Evolutionary conservation across 2,888 invertebrate species (phyloP), one percentile per base, ranked within the genome.

Genomic region (Macrosiphum euphorbiae): DNA sequence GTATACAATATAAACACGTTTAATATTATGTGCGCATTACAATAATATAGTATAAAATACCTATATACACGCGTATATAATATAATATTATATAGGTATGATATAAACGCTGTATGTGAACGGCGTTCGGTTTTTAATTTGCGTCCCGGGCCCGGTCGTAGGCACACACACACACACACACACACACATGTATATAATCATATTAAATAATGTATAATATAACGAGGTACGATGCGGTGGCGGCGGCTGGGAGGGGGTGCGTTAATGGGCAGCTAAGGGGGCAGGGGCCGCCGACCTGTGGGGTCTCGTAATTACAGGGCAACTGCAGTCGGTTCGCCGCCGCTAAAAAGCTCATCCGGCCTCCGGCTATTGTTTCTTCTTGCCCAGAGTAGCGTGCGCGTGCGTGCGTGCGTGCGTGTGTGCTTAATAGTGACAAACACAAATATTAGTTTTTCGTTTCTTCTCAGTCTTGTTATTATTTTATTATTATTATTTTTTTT

Each of bases 261-360:
- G 90, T 85, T 90, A 93, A 90, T 90, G 88, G 93, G 90, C 85
- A 41, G 85, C 90, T 89, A 90, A 61, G 85, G 93, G 93, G 85
- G 89, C 93, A 89, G 93, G 89, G 35, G 88, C 90, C 89, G 67
- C 92, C 93, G 85, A 93, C 85, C 93, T 93, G 93, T 90, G 93
- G 35, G 93, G 89, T 85, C 93, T 55, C 47, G 89, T 93, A 93
- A 93, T 93, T 93, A 93, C 90, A 93, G 93, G 93, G 90, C 90
- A 90, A 84, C 44, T 44, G 44, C 58, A 26, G 93, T 55, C 58
- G 58, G 85, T 55, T 50, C 35, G 50, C 89, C 84, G 84, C 92
- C 58, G 85, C 90, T 93, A 89, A 93, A 93, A 93, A 93, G 93
- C 90, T 93, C 93, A 85, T 93, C 85, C 89, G 84, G 92, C 92